Conservation (phyloP, 2,797 vertebrate species). For the Silurus aristotelis region DNA sequence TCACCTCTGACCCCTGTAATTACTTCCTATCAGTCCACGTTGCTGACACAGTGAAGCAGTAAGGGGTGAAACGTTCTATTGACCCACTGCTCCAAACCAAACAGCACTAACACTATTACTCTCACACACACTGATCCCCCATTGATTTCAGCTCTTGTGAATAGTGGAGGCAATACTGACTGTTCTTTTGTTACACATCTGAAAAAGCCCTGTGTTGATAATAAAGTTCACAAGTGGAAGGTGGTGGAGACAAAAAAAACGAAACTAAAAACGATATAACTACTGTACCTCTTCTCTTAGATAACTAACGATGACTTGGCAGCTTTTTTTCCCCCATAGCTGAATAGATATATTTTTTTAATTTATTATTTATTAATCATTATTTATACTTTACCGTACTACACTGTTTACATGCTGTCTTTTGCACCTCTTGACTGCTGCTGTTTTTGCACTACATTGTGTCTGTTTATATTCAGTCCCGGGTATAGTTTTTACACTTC, state of each 20-base stretch:
- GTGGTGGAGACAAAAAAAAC: not conserved
- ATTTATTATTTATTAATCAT: no score
- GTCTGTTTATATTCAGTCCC: no score
- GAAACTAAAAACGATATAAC: no score
- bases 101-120: constrained; percentile 35
- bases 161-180: not conserved
- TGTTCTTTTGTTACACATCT: constrained; percentile 18
- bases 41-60: constrained; percentile 45
- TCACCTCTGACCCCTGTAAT: constrained; percentile 59
- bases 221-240: not conserved
- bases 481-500: no score
- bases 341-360: no score
- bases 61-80: constrained; percentile 44
- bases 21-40: constrained; percentile 56
- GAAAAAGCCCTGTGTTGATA: not conserved
- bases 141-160: constrained; percentile 69
- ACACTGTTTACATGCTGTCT: no score
- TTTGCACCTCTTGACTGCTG: no score
- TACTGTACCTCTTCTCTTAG: not conserved
- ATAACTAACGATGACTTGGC: not conserved
- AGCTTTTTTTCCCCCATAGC: no score
- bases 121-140: constrained; percentile 47
- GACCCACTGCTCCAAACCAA: constrained; percentile 40
- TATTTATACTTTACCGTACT: no score
- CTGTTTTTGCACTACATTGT: no score